Conservation (phyloP, 2,797 vertebrate genomes). For the Loris lydekkerianus region DNA sequence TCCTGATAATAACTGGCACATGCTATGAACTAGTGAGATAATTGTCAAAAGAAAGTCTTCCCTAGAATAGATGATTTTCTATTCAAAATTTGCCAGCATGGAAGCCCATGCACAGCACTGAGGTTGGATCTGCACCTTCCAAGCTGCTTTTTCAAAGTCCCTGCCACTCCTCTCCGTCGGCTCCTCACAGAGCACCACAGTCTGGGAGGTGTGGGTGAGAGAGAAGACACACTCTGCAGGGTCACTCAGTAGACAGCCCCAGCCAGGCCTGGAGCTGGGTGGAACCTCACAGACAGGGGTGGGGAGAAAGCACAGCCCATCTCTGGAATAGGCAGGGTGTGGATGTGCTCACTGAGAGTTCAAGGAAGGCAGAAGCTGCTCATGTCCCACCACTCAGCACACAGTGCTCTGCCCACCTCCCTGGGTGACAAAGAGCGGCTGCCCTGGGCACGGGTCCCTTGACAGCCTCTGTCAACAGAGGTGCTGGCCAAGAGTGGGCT, state of each 20-base stretch:
- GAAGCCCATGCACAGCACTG: accelerated
- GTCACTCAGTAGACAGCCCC: accelerated
- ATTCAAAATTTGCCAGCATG: background rate
- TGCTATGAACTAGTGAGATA: background rate
- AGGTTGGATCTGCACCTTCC: accelerated
- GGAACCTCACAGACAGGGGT: accelerated
- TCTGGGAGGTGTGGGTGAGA: background rate
- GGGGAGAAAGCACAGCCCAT: no score
- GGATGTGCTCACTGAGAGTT: background rate
- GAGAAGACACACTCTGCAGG: no score
- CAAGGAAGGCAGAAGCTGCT: background rate
- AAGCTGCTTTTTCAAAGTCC: background rate
- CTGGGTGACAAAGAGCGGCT: background rate
- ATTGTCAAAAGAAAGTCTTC: background rate
- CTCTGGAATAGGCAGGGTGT: background rate
- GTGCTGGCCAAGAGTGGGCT: background rate
- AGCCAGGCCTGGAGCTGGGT: accelerated
- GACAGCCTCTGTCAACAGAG: background rate
- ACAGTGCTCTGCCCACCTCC: background rate
- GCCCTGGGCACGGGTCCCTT: background rate
- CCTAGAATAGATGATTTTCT: background rate
- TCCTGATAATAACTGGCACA: accelerated
- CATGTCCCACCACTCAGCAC: background rate
- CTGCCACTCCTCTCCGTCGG: accelerated
- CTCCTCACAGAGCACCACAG: accelerated